Percentiles rank a stretch among this genome's conserved stretches.
phyloP scores from a whole-genome alignment of 37 sponge, comb jelly and placozoan genomes.

The Corticium candelabrum region DNA sequence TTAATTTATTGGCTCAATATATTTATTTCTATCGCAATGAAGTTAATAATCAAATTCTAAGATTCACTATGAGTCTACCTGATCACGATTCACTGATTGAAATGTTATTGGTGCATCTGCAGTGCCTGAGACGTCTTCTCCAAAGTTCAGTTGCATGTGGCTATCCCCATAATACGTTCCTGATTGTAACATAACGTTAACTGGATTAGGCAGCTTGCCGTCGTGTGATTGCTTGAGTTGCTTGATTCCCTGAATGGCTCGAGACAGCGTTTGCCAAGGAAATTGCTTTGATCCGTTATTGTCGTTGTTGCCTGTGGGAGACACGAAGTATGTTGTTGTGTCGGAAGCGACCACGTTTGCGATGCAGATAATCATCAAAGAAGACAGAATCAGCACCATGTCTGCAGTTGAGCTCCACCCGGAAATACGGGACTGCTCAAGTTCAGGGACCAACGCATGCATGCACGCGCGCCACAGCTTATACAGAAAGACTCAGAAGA shows the following conservation, averaged over 20 bases:
- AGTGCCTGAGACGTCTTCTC: not conserved
- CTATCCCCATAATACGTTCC: not conserved
- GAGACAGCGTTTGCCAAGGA: not conserved
- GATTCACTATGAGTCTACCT: too few relatives aligned
- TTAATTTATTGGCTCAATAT: too few relatives aligned
- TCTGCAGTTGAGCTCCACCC: not conserved
- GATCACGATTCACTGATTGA: not conserved
- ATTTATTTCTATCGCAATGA: too few relatives aligned
- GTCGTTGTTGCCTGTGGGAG: not conserved
- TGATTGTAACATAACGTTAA: not conserved
- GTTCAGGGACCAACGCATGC: too few relatives aligned
- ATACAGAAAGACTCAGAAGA: too few relatives aligned
- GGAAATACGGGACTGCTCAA: too few relatives aligned
- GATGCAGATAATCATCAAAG: not conserved
- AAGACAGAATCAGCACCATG: not conserved
- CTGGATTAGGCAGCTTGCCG: not conserved
- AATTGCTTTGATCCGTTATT: not conserved
- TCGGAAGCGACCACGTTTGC: not conserved
- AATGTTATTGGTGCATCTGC: not conserved
- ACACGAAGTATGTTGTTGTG: not conserved
- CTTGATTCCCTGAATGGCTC: not conserved
- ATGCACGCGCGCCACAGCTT: too few relatives aligned
- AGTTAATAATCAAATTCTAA: too few relatives aligned
- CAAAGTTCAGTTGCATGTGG: not conserved
- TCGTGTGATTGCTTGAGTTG: not conserved